phyloP scores from a whole-genome alignment of 2,888 invertebrate genomes.

The Mythimna loreyi region DNA sequence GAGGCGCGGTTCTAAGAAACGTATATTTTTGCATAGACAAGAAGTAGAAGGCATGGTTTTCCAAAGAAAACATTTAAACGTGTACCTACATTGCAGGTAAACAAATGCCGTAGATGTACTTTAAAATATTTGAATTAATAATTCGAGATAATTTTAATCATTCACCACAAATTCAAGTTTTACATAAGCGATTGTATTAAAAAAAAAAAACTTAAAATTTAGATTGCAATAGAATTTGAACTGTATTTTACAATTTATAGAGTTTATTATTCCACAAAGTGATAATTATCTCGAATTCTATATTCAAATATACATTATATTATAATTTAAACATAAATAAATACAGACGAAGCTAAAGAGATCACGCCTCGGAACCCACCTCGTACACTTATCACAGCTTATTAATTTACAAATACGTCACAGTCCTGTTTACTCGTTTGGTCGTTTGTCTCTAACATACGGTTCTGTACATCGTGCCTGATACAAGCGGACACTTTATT shows the following conservation, averaged over 20 bases:
- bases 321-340: slow-evolving; percentile 53
- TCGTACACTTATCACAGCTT: slow-evolving; percentile 88
- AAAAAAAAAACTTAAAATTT: no score
- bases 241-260: no score
- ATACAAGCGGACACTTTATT: slow-evolving; percentile 58
- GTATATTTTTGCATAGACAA: not conserved
- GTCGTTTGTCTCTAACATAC: slow-evolving; percentile 75
- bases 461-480: slow-evolving; percentile 60
- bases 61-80: not conserved
- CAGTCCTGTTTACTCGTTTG: slow-evolving; percentile 79
- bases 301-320: no score
- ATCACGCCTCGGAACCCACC: slow-evolving; percentile 61
- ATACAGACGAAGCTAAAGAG: slow-evolving; percentile 60
- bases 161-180: not conserved
- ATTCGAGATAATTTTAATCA: no score
- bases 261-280: no score
- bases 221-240: no score
- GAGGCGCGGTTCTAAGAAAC: no score
- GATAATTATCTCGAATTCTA: no score
- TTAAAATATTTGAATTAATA: not conserved
- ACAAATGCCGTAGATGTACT: slow-evolving; percentile 55
- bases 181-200: no score
- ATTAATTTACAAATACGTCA: slow-evolving; percentile 83
- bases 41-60: not conserved
- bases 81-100: not conserved